Evolutionary conservation across 2,113 vertebrate species (phyloP), one percentile per base, ranked within the genome.

Genomic region (Mohoua ochrocephala): DNA sequence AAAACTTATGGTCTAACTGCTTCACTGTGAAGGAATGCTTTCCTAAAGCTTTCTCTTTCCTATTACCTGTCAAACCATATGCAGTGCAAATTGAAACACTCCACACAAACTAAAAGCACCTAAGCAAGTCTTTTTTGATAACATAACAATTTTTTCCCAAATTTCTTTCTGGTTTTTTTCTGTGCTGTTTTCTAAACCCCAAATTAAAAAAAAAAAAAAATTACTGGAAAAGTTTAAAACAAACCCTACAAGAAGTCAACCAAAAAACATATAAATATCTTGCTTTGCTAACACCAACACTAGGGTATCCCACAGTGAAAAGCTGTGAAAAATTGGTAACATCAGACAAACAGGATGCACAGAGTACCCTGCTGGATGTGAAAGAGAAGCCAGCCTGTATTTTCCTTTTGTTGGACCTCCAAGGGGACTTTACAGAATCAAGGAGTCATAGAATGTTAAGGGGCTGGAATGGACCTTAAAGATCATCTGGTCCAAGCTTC

Each of bases 101-200:
- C 11, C 10, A 60, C 7, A 56, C 28, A 59, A 39, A 45, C 5
- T 54, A 15, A 49, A 87, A 10, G 2, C 21, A 57, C 15, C 7
- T 4, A 45, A 78, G 8, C 7, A 56, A 57, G 19, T 9, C 1
- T 26, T 83, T 82, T 52, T 67, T 49, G 30, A 14, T n/a, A 7
- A 23, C 1, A 2, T 1, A 50, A 9, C 0, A 12, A 7, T 11
- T 30, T 82, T 84, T 61, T 15, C 7, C 13, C 10, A 39, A 15
- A 30, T 75, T 52, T 52, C 65, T 28, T 28, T 52, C 39, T 88
- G 2, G 49, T 28, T 52, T 15, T 21, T 59, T 3, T 47, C 12
- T 7, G 4, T 9, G 37, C 17, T 68, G 7, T 52, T 69, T 78
- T 37, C 21, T 37, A 65, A 37, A 4, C 1, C 1, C 8, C 3